phyloP scores from a whole-genome alignment of 2,888 invertebrate species.

The Incurvaria masculella region DNA sequence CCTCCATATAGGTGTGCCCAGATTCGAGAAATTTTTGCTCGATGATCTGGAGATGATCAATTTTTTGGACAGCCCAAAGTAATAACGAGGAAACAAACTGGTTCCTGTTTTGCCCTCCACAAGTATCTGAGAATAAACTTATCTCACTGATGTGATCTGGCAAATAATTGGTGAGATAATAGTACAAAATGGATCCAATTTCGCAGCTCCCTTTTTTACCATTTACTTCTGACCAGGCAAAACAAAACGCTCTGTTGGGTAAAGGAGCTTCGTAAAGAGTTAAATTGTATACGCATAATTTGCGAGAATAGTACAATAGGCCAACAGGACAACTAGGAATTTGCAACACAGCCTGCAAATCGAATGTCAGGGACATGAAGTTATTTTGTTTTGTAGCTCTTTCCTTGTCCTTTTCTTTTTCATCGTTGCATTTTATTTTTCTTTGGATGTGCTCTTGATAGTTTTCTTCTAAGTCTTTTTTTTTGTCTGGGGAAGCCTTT shows the following conservation, averaged over 20 bases:
- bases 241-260: conserved; percentile 7
- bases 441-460: background rate
- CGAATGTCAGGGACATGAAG: background rate
- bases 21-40: background rate
- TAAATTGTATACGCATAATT: background rate
- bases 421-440: too few relatives aligned
- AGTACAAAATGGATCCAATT: conserved; percentile 5
- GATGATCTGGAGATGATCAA: conserved; percentile 1
- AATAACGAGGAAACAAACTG: conserved; percentile 6
- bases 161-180: conserved; percentile 2
- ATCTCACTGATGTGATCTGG: conserved; percentile 1
- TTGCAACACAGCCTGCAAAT: background rate
- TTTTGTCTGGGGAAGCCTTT: background rate
- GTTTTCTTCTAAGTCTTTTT: background rate
- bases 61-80: conserved; percentile 2
- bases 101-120: conserved; percentile 5
- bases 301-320: background rate
- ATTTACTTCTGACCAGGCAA: conserved; percentile 6
- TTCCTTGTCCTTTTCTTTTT: too few relatives aligned
- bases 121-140: conserved; percentile 4
- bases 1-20: background rate
- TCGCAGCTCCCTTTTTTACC: conserved; percentile 6
- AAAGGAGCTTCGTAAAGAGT: conserved; percentile 4
- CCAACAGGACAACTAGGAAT: background rate
- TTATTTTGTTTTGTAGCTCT: too few relatives aligned